Evolutionary conservation across 1,140 invertebrate genomes (phyloP).

Genomic region (Drosophila sturtevanti): DNA sequence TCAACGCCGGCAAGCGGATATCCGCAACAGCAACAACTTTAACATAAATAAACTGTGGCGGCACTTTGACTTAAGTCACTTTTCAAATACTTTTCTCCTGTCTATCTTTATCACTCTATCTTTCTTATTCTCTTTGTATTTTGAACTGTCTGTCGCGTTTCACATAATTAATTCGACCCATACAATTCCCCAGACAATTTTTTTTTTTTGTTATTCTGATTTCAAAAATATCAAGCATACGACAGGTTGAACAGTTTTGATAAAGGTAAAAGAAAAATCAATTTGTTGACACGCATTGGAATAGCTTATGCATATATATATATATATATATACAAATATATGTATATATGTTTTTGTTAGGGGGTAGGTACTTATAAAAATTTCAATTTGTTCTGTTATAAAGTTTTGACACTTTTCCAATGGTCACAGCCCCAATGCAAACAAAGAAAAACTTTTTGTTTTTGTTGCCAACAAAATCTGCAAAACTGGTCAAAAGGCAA

Average conservation of each 20-base stretch:
- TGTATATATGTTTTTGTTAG: not conserved
- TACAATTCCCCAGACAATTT: not conserved
- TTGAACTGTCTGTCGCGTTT: not conserved
- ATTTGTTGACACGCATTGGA: conserved; percentile 8
- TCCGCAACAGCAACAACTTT: conserved; percentile 23
- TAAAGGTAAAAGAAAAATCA: conserved; percentile 26
- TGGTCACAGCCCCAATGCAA: conserved; percentile 23
- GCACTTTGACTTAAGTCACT: conserved; percentile 14
- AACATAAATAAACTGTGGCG: conserved; percentile 45
- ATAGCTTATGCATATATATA: conserved; percentile 1
- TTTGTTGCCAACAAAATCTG: not conserved
- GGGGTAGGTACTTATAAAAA: conserved; percentile 28
- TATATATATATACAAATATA: not conserved
- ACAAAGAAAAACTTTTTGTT: conserved; percentile 27
- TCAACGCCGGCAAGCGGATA: conserved; percentile 38
- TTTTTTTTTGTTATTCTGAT: not conserved
- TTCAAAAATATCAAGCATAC: conserved; percentile 12
- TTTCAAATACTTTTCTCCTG: not conserved
- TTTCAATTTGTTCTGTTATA: conserved; percentile 46
- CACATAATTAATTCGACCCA: conserved; percentile 1
- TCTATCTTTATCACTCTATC: not conserved
- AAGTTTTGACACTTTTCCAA: conserved; percentile 42
- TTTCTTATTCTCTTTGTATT: not conserved
- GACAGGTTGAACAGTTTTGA: conserved; percentile 40
- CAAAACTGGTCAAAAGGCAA: conserved; percentile 15